Base-by-base conservation (phyloP, 2,797 vertebrate genomes). In the Sebastes vulpes region DNA sequence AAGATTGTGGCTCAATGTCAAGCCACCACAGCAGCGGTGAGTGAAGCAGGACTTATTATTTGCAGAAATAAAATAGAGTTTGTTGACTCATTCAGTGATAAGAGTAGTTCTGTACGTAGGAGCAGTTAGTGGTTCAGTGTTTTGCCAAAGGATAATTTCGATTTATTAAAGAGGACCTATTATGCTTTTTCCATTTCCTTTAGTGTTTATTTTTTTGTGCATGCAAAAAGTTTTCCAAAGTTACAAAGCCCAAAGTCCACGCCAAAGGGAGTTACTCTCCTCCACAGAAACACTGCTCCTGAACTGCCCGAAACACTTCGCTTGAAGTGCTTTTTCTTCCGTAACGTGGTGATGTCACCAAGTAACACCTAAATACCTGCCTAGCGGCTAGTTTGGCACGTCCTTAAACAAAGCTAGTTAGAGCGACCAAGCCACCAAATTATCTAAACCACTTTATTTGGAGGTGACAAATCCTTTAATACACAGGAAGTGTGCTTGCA, bases 1-100 rank as follows among this genome's bases (percentile, higher is more conserved):
- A 67, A 68, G 59, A 28, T 25, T 64, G 53, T 75, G 81, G 65
- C 53, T 83, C 58, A 32, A 54, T 57, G 16, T 77, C 61, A 64
- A 65, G 54, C 3, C 14, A 6, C 74, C 31, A 48, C 72, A 75
- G 70, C 61, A 56, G 65, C 46, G 26, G 23, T 12, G 0, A 78
- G 3, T 32, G 31, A 75, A 68, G 28, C 57, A 48, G 66, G 75
- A 60, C 21, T 59, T 52, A 29, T 60, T 60, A 42, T 56, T 65
- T 76, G 48, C 18, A 23, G 29, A 58, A 21, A 48, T 69, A 18
- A 56, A 29, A 66, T 61, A 14, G 29, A 66, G 31, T 60, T 18
- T 57, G 29, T 59, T 56, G 9, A 6, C 20, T 65, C 16, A 0
- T 65, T 75, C 8, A 63, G 11, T 50, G 35, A 9, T 20, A 21